Evolutionary conservation across 1,140 invertebrate species (phyloP).

Genomic region (Trichogramma pretiosum): DNA sequence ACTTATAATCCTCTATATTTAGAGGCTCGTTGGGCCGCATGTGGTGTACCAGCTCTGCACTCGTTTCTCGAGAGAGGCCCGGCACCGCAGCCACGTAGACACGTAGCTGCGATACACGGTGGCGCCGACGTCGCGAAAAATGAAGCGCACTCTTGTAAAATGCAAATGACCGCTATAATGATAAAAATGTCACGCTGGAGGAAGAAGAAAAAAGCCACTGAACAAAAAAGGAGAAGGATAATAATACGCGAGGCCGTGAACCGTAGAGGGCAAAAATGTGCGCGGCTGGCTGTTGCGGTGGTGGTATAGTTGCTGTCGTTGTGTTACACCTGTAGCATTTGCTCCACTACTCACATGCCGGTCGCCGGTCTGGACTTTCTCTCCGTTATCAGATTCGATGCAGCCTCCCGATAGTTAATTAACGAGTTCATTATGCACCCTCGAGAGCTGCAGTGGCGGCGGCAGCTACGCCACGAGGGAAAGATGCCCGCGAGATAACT

Average conservation of each 20-base stretch:
- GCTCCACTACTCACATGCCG: too few species aligned
- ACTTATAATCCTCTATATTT: neutral
- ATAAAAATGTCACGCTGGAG: slow-evolving; percentile 4
- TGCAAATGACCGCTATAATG: slow-evolving; percentile 3
- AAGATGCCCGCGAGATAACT: slow-evolving; percentile 25
- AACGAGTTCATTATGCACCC: slow-evolving; percentile 48
- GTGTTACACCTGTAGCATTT: slow-evolving; percentile 39
- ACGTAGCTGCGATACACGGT: neutral
- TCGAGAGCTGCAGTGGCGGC: too few species aligned
- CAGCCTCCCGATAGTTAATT: slow-evolving; percentile 46
- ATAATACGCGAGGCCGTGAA: slow-evolving; percentile 20
- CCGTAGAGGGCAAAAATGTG: slow-evolving; percentile 29
- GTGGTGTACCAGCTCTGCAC: too few species aligned
- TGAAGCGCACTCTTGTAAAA: slow-evolving; percentile 13
- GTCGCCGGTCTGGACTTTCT: too few species aligned
- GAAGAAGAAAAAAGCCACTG: neutral
- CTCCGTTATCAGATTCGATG: slow-evolving; percentile 45
- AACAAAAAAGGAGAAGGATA: neutral
- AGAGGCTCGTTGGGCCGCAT: too few species aligned
- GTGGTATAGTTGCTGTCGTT: slow-evolving; percentile 21
- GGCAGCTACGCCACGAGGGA: too few species aligned
- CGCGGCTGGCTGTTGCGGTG: slow-evolving; percentile 22
- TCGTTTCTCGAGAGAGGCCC: too few species aligned
- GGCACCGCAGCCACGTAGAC: too few species aligned
- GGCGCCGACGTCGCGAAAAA: neutral